Percentiles rank a stretch among this genome's conserved stretches.
Conservation (phyloP, 2,888 invertebrate species). For the Ecliptopera silaceata region DNA sequence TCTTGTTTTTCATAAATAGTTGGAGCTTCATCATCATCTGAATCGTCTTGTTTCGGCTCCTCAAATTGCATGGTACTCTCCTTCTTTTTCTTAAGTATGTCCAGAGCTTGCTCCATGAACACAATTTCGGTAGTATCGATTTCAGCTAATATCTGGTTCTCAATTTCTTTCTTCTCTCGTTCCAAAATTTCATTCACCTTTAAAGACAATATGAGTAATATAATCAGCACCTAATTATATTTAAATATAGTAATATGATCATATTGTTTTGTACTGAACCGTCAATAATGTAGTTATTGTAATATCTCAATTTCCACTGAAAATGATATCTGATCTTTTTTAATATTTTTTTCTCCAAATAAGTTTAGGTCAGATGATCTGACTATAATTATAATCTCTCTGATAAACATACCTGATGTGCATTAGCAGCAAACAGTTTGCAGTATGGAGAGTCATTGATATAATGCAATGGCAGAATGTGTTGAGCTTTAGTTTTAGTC, state of each 20-base stretch:
- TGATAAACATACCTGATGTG: constrained; percentile 87
- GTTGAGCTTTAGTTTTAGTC: constrained; percentile 64
- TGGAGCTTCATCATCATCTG: constrained; percentile 48
- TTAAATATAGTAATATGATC: no score
- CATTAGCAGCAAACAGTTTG: constrained; percentile 89
- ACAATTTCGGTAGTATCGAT: constrained; percentile 91
- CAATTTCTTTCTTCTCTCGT: constrained; percentile 87
- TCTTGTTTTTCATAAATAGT: constrained; percentile 62
- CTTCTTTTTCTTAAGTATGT: constrained; percentile 84
- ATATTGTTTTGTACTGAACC: no score
- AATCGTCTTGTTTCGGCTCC: constrained; percentile 40
- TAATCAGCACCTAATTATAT: no score
- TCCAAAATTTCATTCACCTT: constrained; percentile 88
- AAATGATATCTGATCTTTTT: no score
- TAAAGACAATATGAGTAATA: constrained; percentile 22
- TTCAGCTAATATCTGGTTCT: constrained; percentile 85
- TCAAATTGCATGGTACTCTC: constrained; percentile 55
- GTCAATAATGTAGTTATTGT: no score
- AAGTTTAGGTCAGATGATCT: neutral
- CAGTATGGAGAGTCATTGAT: constrained; percentile 84
- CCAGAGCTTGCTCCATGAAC: constrained; percentile 92
- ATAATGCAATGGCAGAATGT: constrained; percentile 61
- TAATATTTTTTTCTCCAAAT: no score
- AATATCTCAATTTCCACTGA: no score
- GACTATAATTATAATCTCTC: neutral